Evolutionary conservation across 37 sponge, comb jelly and placozoan species (phyloP).

Genomic region (Dysidea cf. avara): DNA sequence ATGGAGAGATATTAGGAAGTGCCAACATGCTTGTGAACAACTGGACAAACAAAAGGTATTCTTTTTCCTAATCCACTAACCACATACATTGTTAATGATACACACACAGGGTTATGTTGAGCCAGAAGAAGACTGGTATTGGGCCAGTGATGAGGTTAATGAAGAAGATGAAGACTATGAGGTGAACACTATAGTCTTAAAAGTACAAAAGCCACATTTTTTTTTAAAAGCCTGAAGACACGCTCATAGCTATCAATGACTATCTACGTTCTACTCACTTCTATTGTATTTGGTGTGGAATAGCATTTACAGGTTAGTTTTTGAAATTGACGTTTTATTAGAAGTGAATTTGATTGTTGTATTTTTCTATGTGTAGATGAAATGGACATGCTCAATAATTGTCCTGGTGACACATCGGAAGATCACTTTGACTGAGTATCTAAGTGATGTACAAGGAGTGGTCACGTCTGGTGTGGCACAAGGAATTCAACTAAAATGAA

Average conservation of each 20-base stretch:
- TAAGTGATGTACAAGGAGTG: too few relatives aligned
- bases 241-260: conserved; percentile 29
- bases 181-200: neutral
- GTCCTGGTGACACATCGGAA: too few relatives aligned
- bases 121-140: conserved; percentile 41
- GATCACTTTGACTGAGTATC: too few relatives aligned
- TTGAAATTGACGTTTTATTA: too few relatives aligned
- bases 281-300: conserved; percentile 89
- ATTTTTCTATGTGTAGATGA: too few relatives aligned
- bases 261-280: conserved; percentile 57
- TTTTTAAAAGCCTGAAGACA: conserved; percentile 9
- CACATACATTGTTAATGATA: neutral
- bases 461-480: too few relatives aligned
- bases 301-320: conserved; percentile 47
- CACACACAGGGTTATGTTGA: conserved; percentile 6
- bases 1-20: conserved; percentile 29
- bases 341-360: too few relatives aligned
- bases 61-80: neutral
- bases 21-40: conserved; percentile 62
- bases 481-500: too few relatives aligned
- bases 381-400: too few relatives aligned
- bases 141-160: conserved; percentile 28
- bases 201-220: neutral
- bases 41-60: conserved; percentile 35
- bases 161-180: conserved; percentile 23